Evolutionary conservation across 1,140 invertebrate species (phyloP), one percentile per base, ranked within the genome.

Genomic region (Drosophila dunni): DNA sequence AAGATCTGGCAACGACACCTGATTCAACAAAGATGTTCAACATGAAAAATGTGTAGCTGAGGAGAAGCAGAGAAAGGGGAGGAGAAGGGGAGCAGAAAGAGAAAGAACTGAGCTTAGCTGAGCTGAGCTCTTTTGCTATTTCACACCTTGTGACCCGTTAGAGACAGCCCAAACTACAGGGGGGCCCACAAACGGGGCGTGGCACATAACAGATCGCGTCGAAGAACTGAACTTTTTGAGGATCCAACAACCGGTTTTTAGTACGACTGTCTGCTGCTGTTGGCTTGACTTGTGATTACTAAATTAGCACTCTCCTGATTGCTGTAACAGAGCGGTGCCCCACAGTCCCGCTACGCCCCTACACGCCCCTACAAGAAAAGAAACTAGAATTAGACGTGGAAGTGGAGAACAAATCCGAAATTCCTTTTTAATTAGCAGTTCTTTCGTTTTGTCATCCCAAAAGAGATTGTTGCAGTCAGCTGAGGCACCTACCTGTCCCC

Each of bases 281-380:
- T 75, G 38, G 65, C 48, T 57, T 40, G 48, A 76, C 82, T 85
- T 85, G 82, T 85, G 82, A 85, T 86, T 86, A 69, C 83, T 86
- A 85, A 85, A 85, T 85, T 85, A 85, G 82, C 82, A 85, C 82
- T 85, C 82, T 86, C 82, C 82, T 86, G 82, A 78, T 85, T 86
- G 81, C 63, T 75, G 51, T 64, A 64, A 70, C 54, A 48, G 66
- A 20, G 24, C 8, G 20, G 11, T 36, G 44, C 33, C 13, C 20
- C 50, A 13, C 44, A 8, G 7, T 33, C 17, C 29, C 51, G 8
- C n/a, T 7, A 38, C 29, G 24, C 34, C 6, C 40, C 20, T 20
- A 15, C 24, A 10, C 40, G 42, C 5, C 11, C 36, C 40, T 34
- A 7, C 24, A 15, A 38, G 40, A 42, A 40, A 61, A 61, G 44